These are phyloP conservation scores for Globicephala melas DNA, from an alignment of 2,113 vertebrate genomes.

Conservation along the genomic window DNA sequence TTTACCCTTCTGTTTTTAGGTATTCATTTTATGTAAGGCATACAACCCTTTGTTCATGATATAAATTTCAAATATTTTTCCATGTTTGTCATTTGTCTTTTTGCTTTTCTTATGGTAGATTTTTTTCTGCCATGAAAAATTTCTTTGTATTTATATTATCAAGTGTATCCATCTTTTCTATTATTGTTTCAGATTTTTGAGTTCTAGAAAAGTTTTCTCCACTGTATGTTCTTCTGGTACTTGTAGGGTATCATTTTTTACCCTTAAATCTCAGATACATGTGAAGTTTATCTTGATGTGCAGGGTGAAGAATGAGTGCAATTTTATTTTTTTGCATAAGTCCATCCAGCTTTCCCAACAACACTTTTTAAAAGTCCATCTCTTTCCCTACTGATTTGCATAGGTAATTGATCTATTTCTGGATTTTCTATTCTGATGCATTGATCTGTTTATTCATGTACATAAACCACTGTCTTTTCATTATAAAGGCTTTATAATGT, in stretches of 20 bases:
- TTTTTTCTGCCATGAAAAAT: background rate
- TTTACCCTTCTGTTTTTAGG: background rate
- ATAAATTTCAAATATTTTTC: background rate
- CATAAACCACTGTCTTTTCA: background rate
- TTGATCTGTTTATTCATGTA: background rate
- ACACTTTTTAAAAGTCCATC: background rate
- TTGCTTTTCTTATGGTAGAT: background rate
- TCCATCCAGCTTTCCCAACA: background rate
- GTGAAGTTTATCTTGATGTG: background rate
- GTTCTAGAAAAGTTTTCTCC: background rate
- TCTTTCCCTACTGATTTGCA: background rate
- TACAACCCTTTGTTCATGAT: background rate
- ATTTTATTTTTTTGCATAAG: background rate
- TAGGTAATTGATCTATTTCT: background rate
- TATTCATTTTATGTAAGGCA: background rate
- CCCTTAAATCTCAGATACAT: background rate
- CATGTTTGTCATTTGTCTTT: background rate
- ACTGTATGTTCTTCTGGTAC: background rate
- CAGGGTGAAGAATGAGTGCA: background rate
- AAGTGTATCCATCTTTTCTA: background rate
- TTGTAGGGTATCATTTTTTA: background rate
- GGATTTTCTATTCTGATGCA: background rate
- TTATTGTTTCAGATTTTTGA: background rate
- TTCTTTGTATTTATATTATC: background rate
- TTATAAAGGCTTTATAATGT: background rate